Evolutionary conservation across 2,113 vertebrate genomes (phyloP), one percentile per base, ranked within the genome.

Genomic region (Gallinago undulata): DNA sequence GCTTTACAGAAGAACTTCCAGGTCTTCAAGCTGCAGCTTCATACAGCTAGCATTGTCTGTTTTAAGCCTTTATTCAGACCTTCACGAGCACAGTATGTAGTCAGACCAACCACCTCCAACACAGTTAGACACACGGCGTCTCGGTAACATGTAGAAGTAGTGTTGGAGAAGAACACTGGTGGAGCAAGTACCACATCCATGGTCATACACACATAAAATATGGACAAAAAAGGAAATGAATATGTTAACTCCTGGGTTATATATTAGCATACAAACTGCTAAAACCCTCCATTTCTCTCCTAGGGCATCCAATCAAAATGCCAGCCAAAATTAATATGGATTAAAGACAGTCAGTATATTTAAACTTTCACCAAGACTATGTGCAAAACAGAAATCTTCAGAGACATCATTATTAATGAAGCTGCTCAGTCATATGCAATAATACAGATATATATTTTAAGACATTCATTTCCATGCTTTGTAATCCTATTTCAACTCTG

Each of bases 401-500:
- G 80, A 93, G 75, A 89, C 50, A 16, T 70, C 28, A 19, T 88
- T 92, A 64, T 90, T 96, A 88, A 90, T 90, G 79, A 84, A 89
- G 55, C 88, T 16, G 12, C 39, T 84, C 57, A 66, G 43, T 96
- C 81, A 64, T 72, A 76, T 73, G n/a, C 50, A 86, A 47, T 59
- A 48, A 85, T 70, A 94, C 53, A 89, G 74, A 57, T 85, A 87
- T 31, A 69, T 92, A 73, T 92, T 89, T 93, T 91, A 79, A 89
- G 66, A 45, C 74, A 73, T 75, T 66, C 2, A 33, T 91, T 94
- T 93, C 67, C 50, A 39, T 91, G 66, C 66, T 79, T 79, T 69
- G n/a, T 86, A 88, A 79, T 75, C 89, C 84, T 89, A 3, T 94
- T 96, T 92, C 51, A 87, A 24, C 39, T 90, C 91, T 94, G 75